A percentile compares a stretch with the other conserved stretches of the same genome.
Conservation (phyloP, 2,113 vertebrate species). For the Alligator mississippiensis region DNA sequence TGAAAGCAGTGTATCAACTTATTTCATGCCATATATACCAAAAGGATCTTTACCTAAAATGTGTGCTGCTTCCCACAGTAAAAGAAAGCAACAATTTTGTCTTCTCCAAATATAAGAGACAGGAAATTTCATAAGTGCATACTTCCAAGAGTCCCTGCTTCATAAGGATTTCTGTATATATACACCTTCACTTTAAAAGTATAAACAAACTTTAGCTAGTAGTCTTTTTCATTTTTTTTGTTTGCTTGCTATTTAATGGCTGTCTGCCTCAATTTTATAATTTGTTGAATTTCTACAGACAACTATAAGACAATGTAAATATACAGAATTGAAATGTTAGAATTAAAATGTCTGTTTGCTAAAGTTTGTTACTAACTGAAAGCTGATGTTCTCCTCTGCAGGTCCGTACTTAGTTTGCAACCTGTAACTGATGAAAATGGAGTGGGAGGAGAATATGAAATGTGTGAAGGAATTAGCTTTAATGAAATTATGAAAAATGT, state of each 20-base stretch:
- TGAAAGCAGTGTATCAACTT: background rate
- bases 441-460: constrained; percentile 70
- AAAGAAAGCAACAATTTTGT: background rate
- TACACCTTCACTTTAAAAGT: background rate
- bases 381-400: constrained; percentile 64
- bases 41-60: background rate
- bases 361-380: background rate
- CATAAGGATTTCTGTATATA: background rate
- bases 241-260: background rate
- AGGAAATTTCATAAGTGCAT: background rate
- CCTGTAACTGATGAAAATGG: constrained; percentile 72
- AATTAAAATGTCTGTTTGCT: background rate
- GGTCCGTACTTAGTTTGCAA: constrained; percentile 88
- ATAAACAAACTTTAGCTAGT: rapidly evolving
- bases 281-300: no score
- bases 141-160: background rate
- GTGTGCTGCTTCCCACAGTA: background rate
- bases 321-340: background rate
- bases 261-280: no score
- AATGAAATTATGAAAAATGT: constrained; percentile 84
- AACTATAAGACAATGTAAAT: background rate
- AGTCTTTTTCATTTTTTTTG: background rate
- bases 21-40: background rate
- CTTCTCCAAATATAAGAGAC: background rate
- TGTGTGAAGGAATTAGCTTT: constrained; percentile 90